These are phyloP conservation scores for Ylistrum balloti DNA, from an alignment of 1,140 invertebrate genomes.

Conservation along the genomic window DNA sequence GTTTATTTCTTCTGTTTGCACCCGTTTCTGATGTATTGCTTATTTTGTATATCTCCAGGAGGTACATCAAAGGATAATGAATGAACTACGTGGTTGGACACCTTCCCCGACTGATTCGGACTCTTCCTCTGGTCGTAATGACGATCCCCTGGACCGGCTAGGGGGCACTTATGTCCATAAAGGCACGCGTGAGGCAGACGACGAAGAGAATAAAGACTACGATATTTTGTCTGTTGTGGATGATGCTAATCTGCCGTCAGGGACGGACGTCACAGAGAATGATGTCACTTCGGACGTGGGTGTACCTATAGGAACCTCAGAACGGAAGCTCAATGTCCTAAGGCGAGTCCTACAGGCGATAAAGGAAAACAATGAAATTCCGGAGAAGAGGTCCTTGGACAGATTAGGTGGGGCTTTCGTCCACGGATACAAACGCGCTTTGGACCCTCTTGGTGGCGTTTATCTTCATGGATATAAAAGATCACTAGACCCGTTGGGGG, in stretches of 20 bases:
- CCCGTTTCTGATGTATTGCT: background rate
- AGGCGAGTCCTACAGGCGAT: background rate
- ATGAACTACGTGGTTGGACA: background rate
- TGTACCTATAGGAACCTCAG: background rate
- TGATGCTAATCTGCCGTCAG: background rate
- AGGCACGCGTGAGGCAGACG: background rate
- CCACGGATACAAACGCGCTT: slow-evolving; percentile 47
- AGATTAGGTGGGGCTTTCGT: background rate
- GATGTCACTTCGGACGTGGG: background rate
- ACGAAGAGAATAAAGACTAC: background rate
- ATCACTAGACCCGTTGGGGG: slow-evolving; percentile 46
- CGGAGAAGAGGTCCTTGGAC: background rate
- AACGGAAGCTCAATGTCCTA: background rate
- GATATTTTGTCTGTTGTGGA: background rate
- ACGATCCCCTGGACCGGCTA: slow-evolving; percentile 18
- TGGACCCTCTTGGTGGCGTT: slow-evolving; percentile 41
- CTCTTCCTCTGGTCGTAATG: background rate
- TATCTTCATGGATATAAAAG: slow-evolving; percentile 44
- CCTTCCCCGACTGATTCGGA: background rate
- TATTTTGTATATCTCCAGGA: background rate
- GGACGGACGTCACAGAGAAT: background rate
- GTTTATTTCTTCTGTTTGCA: too few species aligned
- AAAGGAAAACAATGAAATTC: background rate
- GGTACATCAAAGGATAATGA: background rate
- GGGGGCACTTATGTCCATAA: background rate